These are phyloP conservation scores for Platichthys flesus DNA, from an alignment of 2,113 vertebrate species.

Conservation along the genomic window DNA sequence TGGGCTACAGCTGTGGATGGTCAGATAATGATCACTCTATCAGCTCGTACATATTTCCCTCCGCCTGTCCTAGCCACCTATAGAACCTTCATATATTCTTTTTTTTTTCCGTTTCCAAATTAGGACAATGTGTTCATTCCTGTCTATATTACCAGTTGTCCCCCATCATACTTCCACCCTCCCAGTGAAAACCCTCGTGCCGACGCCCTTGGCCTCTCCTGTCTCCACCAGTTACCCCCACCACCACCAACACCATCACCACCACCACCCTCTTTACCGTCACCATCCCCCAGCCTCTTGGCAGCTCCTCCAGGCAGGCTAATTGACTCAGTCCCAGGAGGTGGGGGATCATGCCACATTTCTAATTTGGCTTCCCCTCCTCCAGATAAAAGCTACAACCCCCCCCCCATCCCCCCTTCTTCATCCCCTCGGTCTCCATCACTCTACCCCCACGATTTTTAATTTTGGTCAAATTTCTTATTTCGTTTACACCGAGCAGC, in stretches of 20 bases:
- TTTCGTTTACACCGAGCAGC: neutral
- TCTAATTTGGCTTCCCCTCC: slow-evolving; percentile 77
- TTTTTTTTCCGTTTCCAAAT: neutral
- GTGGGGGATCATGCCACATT: slow-evolving; percentile 75
- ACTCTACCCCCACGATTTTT: neutral
- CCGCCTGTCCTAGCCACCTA: neutral
- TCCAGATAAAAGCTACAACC: slow-evolving; percentile 70
- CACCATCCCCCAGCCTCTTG: slow-evolving; percentile 67
- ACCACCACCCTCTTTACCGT: slow-evolving; percentile 28
- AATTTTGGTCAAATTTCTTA: neutral
- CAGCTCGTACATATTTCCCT: neutral
- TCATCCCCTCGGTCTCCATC: slow-evolving; percentile 11
- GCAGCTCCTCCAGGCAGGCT: slow-evolving; percentile 76
- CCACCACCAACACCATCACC: neutral
- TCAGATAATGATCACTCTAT: neutral
- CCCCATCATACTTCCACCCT: slow-evolving; percentile 5
- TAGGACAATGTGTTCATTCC: neutral
- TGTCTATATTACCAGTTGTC: neutral
- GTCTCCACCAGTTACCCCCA: slow-evolving; percentile 31
- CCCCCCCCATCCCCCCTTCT: neutral
- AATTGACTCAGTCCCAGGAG: slow-evolving; percentile 79
- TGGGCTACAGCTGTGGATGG: neutral
- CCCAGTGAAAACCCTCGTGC: slow-evolving; percentile 24
- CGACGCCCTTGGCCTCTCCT: slow-evolving; percentile 51
- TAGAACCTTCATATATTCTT: neutral